Percentiles rank a stretch among this genome's conserved stretches.
Conservation (phyloP, 2,888 invertebrate species). For the Amiota minor region DNA sequence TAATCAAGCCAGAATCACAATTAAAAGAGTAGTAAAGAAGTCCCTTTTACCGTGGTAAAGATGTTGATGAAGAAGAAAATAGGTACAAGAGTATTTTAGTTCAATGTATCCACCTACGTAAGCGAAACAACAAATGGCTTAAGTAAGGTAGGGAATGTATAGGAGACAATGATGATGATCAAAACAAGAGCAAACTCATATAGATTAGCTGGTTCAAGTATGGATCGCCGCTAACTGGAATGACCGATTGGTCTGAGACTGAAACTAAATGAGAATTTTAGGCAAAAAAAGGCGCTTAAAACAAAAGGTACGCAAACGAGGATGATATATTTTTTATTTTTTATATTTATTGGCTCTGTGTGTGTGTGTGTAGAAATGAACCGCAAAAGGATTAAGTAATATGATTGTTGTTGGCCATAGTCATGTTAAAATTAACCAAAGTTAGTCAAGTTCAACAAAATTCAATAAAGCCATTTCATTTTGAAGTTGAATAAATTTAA, state of each 20-base stretch:
- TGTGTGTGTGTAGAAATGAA: no score
- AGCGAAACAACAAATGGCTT: background rate
- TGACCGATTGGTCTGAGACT: background rate
- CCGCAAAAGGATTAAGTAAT: no score
- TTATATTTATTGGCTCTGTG: no score
- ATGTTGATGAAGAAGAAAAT: no score
- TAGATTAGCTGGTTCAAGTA: no score
- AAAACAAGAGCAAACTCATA: background rate
- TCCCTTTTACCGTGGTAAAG: no score
- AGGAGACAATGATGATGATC: background rate
- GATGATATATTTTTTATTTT: constrained; percentile 53
- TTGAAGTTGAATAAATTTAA: constrained; percentile 23
- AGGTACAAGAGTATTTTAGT: background rate
- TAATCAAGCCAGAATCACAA: no score
- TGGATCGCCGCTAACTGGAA: background rate
- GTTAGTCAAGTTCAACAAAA: no score
- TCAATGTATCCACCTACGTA: constrained; percentile 1
- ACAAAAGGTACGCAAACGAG: constrained; percentile 48
- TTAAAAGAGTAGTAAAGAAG: no score
- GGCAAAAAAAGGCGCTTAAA: background rate
- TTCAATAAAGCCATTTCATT: constrained; percentile 14
- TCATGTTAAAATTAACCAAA: background rate
- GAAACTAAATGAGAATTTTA: background rate
- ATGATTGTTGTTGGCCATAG: no score
- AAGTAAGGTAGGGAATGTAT: background rate